Conservation (phyloP, 2,797 vertebrate species). For the Microctenopoma stevenorrisi region DNA sequence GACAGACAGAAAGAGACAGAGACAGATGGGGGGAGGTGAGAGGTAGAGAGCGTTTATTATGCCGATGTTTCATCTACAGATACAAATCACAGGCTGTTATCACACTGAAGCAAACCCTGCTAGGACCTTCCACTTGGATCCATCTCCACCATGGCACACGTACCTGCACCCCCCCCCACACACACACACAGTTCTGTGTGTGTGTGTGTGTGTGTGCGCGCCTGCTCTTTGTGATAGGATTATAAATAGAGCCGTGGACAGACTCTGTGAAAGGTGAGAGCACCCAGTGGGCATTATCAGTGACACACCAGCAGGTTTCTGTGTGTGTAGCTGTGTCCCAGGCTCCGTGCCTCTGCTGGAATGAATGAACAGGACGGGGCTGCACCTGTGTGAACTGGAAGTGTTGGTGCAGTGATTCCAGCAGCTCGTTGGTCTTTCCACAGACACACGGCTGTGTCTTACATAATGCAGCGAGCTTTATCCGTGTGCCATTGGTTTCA, state of each 20-base stretch:
- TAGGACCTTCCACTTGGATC: conserved; percentile 86
- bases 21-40: conserved; percentile 69
- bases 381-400: conserved; percentile 12
- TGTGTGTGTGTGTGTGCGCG: conserved; percentile 22
- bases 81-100: conserved; percentile 81
- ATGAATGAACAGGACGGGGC: no score
- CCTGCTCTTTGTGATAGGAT: conserved; percentile 72
- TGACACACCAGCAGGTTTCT: conserved; percentile 59
- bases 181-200: conserved; percentile 16
- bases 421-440: conserved; percentile 9
- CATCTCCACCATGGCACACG: conserved; percentile 67
- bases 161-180: conserved; percentile 26
- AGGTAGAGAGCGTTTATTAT: conserved; percentile 72
- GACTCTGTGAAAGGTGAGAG: conserved; percentile 75
- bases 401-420: conserved; percentile 17
- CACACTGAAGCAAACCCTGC: conserved; percentile 84
- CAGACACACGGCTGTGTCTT: background rate
- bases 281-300: conserved; percentile 74
- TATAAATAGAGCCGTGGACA: conserved; percentile 77
- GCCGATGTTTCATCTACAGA: conserved; percentile 75
- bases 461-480: no score
- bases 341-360: conserved; percentile 21
- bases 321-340: conserved; percentile 24
- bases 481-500: no score
- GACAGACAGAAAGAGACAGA: conserved; percentile 46